Conservation (phyloP, 2,113 vertebrate genomes). For the Todiramphus saurophagus region DNA sequence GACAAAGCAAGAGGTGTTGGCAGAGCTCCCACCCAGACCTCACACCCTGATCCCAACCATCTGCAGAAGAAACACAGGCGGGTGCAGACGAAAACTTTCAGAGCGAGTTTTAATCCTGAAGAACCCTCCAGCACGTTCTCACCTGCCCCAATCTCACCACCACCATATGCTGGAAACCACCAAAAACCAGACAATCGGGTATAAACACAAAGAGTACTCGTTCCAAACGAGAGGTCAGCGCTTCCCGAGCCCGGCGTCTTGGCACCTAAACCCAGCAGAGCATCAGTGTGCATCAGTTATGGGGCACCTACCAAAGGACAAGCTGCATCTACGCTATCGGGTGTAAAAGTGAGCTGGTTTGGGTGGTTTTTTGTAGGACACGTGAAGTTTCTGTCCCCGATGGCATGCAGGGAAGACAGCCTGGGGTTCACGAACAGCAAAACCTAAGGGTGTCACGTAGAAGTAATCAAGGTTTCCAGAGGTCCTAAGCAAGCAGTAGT, state of each 20-base stretch:
- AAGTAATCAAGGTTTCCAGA: not conserved
- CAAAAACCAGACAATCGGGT: not conserved
- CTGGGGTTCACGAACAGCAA: not conserved
- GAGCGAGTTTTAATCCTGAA: not conserved
- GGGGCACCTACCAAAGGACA: not conserved
- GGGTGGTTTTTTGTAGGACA: not conserved
- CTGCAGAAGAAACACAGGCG: accelerated
- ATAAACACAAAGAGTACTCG: not conserved
- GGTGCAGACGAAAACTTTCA: not conserved
- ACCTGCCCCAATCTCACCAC: not conserved
- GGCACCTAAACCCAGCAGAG: not conserved
- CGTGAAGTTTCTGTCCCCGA: accelerated
- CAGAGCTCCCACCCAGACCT: not conserved
- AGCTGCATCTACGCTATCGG: accelerated
- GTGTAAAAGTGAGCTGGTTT: not conserved
- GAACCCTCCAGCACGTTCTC: accelerated
- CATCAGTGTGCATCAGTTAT: accelerated
- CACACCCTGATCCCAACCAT: not conserved
- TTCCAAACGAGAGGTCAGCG: not conserved
- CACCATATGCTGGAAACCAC: accelerated
- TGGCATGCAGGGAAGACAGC: not conserved
- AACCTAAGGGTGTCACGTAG: accelerated
- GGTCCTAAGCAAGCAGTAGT: not conserved
- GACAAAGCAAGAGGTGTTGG: not conserved
- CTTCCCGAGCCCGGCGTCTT: not conserved